Conservation (phyloP, 2,113 vertebrate genomes). For the Tragelaphus imberbis region DNA sequence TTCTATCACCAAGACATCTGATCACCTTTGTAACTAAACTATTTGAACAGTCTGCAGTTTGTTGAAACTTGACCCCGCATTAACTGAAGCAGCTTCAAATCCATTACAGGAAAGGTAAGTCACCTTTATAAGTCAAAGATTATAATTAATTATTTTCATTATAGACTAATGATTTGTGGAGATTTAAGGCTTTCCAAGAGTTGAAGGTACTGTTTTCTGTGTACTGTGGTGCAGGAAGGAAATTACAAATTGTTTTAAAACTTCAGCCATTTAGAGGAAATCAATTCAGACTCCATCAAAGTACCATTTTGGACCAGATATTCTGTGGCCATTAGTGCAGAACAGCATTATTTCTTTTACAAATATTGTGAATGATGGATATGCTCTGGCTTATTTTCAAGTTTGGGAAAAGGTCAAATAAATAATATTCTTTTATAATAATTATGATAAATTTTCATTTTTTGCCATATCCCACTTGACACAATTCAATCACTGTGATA, state of each 20-base stretch:
- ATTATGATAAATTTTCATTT: neutral
- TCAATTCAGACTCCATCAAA: neutral
- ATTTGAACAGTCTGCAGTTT: constrained; percentile 25
- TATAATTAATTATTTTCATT: constrained; percentile 66
- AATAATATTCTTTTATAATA: neutral
- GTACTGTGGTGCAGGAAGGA: neutral
- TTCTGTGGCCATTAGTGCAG: neutral
- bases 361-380: neutral
- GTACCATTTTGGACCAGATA: neutral
- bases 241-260: constrained; percentile 36
- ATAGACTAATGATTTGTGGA: constrained; percentile 59
- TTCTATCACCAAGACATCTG: neutral
- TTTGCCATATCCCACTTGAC: neutral
- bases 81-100: constrained; percentile 15
- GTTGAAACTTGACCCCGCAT: constrained; percentile 29
- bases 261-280: constrained; percentile 29
- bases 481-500: neutral
- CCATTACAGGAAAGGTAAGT: constrained; percentile 26
- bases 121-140: constrained; percentile 38
- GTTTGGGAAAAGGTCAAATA: neutral
- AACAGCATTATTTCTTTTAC: neutral
- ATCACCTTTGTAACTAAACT: neutral
- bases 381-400: neutral
- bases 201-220: neutral
- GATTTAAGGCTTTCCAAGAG: neutral